A percentile compares a stretch with the other conserved stretches of the same genome.
phyloP scores from a whole-genome alignment of 2,797 vertebrate genomes.

The Chrysocyon brachyurus region DNA sequence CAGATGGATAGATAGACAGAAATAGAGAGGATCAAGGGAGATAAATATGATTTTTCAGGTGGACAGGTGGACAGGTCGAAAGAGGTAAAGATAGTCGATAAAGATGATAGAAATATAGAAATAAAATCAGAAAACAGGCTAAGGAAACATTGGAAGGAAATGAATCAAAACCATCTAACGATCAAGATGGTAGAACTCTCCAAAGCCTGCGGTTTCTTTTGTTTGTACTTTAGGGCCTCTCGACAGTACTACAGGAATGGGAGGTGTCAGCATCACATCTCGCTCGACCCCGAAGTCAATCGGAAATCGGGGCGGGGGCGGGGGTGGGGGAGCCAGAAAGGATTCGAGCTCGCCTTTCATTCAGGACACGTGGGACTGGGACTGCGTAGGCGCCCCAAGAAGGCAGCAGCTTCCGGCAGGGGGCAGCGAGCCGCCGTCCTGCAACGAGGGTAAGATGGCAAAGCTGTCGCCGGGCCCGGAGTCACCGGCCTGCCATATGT shows the following conservation, averaged over 20 bases:
- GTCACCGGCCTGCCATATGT: conserved; percentile 71
- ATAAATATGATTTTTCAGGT: neutral
- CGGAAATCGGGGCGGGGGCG: neutral
- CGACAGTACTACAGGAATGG: neutral
- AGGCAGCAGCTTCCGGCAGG: neutral
- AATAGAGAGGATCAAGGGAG: neutral
- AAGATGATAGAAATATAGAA: neutral
- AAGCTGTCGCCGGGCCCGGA: conserved; percentile 71
- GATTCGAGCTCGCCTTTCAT: neutral
- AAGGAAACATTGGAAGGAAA: neutral
- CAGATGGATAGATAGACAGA: neutral
- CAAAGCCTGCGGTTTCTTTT: neutral
- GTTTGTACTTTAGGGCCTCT: neutral
- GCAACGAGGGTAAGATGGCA: conserved; percentile 80
- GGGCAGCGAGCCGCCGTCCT: neutral
- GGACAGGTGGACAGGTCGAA: neutral
- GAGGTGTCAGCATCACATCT: neutral
- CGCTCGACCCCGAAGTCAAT: neutral
- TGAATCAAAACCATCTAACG: neutral
- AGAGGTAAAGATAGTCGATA: neutral
- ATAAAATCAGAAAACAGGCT: neutral
- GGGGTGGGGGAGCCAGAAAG: neutral
- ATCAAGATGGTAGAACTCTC: neutral
- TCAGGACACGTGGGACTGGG: neutral
- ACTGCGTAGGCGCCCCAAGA: neutral